These are phyloP conservation scores for Choristoneura fumiferana DNA, from an alignment of 1,140 invertebrate genomes.

Conservation along the genomic window DNA sequence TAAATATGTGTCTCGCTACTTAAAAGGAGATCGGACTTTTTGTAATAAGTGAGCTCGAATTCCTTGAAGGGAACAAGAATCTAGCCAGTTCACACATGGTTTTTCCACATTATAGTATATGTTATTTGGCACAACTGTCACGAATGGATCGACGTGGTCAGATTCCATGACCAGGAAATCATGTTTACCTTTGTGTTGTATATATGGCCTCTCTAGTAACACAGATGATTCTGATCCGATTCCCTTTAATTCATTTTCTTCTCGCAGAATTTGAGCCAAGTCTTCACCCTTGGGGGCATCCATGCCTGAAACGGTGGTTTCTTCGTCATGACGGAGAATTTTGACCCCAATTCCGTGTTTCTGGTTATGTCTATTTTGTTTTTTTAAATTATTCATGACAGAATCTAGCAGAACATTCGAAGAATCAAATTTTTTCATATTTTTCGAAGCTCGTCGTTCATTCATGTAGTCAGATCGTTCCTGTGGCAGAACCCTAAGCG, in stretches of 20 bases:
- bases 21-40: background rate
- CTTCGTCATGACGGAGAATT: no score
- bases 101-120: slow-evolving; percentile 64
- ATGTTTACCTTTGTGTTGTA: background rate
- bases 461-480: no score
- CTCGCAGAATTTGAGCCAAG: background rate
- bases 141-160: background rate
- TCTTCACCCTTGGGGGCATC: no score
- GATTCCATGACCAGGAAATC: slow-evolving; percentile 1
- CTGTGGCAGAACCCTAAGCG: background rate
- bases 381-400: no score
- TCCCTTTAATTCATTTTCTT: background rate
- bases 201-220: background rate
- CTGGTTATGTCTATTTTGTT: no score
- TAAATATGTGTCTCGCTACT: background rate
- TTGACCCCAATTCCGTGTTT: no score
- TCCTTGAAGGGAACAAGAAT: slow-evolving; percentile 39
- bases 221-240: background rate
- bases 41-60: slow-evolving; percentile 7
- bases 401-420: no score
- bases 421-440: no score
- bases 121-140: slow-evolving; percentile 45
- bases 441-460: no score
- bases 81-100: slow-evolving; percentile 40
- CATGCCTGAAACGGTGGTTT: background rate